Conservation (phyloP, 2,888 invertebrate genomes). For the Hydropsyche betteni region DNA sequence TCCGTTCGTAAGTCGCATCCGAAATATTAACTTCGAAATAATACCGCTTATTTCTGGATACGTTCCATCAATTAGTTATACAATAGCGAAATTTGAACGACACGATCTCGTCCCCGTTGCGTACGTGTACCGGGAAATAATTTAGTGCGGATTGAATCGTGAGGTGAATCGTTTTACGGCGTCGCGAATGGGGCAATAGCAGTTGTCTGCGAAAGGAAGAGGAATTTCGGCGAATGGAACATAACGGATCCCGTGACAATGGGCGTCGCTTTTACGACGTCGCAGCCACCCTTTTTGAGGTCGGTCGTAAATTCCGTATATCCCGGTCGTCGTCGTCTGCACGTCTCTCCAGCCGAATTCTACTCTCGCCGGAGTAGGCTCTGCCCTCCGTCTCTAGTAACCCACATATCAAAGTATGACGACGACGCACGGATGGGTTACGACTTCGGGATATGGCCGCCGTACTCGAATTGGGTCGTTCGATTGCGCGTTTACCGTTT, state of each 20-base stretch:
- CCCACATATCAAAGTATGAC: slow-evolving; percentile 19
- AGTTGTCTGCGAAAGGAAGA: background rate
- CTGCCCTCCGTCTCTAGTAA: background rate
- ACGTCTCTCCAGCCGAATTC: too few relatives aligned
- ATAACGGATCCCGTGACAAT: slow-evolving; percentile 50
- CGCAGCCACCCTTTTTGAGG: slow-evolving; percentile 35
- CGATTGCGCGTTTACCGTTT: too few relatives aligned
- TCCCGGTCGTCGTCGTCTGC: too few relatives aligned
- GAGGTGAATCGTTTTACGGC: slow-evolving; percentile 22
- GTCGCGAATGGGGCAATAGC: slow-evolving; percentile 17
- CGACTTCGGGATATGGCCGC: background rate
- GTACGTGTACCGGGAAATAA: slow-evolving; percentile 1
- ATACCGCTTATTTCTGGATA: too few relatives aligned
- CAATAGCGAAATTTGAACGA: too few relatives aligned
- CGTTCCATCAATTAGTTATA: too few relatives aligned
- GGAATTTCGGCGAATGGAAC: slow-evolving; percentile 15
- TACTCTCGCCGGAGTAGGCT: too few relatives aligned
- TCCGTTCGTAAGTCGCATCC: too few relatives aligned
- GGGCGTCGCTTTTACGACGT: slow-evolving; percentile 43
- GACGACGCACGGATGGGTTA: background rate
- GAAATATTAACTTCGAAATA: too few relatives aligned
- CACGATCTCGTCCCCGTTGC: background rate
- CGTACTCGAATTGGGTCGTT: background rate
- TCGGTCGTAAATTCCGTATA: slow-evolving; percentile 46
- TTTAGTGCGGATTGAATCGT: background rate